phyloP scores from a whole-genome alignment of 2,797 vertebrate species.

The Vespertilio murinus region DNA sequence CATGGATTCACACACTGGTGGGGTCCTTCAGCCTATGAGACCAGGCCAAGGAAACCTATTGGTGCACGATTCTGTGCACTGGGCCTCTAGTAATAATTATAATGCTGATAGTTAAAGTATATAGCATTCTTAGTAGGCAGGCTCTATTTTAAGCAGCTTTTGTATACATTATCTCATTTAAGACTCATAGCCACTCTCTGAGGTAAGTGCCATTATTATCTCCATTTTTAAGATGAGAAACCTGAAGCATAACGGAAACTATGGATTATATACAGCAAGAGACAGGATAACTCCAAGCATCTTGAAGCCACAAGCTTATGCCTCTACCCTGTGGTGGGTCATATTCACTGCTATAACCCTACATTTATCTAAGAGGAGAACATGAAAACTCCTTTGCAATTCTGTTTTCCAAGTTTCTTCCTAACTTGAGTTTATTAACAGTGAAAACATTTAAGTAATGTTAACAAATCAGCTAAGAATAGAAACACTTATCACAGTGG shows the following conservation, averaged over 20 bases:
- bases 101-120: background rate
- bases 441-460: background rate
- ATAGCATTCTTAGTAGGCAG: background rate
- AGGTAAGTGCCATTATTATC: background rate
- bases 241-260: background rate
- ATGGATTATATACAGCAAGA: background rate
- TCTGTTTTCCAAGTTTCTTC: background rate
- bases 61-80: too few species aligned
- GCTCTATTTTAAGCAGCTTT: background rate
- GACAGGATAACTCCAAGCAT: background rate
- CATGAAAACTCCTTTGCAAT: background rate
- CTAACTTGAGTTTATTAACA: background rate
- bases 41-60: too few species aligned
- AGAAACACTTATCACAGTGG: background rate
- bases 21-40: too few species aligned
- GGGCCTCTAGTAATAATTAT: background rate
- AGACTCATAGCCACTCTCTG: background rate
- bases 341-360: background rate
- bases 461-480: constrained; percentile 12
- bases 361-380: background rate
- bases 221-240: background rate
- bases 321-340: background rate
- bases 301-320: background rate
- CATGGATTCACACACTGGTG: too few species aligned
- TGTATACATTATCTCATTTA: background rate